These are phyloP conservation scores for Neotoma lepida DNA, from an alignment of 2,113 vertebrate genomes.

Conservation along the genomic window DNA sequence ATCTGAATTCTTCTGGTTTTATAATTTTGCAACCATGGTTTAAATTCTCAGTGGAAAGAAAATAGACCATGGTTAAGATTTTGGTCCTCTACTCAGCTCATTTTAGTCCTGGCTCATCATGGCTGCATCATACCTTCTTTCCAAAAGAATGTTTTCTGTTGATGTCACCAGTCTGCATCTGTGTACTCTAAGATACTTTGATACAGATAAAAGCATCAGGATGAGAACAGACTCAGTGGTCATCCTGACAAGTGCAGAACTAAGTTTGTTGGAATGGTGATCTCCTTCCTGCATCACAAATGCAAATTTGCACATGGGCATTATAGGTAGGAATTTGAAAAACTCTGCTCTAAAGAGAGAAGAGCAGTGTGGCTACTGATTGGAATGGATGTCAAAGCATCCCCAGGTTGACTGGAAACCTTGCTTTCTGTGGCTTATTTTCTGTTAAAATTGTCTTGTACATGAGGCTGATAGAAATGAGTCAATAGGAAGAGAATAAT, in stretches of 20 bases:
- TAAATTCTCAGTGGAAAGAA: neutral
- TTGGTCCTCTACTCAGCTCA: neutral
- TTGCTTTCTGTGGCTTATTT: neutral
- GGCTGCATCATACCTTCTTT: neutral
- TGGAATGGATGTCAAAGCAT: neutral
- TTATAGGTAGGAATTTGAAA: neutral
- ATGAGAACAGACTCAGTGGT: neutral
- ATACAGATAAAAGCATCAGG: neutral
- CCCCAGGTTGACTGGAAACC: too few relatives aligned
- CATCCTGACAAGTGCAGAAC: neutral
- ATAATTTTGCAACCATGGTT: neutral
- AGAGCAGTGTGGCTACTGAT: neutral
- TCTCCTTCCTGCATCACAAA: neutral
- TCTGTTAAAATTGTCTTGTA: neutral
- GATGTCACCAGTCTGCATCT: neutral
- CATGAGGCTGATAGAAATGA: neutral
- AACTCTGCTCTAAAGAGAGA: neutral
- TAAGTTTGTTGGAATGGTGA: fast-evolving
- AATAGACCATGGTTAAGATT: neutral
- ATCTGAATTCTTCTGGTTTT: neutral
- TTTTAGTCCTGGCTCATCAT: neutral
- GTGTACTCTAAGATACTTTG: neutral
- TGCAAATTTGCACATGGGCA: fast-evolving
- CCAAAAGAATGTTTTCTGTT: neutral
- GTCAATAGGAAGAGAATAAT: neutral